phyloP scores from a whole-genome alignment of 2,113 vertebrate genomes.

The Triplophysa siluroides region DNA sequence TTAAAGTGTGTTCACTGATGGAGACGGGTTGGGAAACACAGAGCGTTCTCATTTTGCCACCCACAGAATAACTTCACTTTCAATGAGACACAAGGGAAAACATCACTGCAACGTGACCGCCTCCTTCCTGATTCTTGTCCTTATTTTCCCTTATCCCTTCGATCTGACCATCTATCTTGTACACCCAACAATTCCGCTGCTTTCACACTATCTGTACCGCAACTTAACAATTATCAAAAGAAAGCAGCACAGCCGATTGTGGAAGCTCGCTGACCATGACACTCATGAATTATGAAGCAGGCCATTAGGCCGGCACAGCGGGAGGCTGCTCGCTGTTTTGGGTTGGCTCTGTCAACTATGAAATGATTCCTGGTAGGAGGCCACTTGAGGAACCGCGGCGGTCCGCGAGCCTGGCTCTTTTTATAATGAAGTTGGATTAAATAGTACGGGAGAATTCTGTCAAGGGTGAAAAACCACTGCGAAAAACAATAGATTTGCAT shows the following conservation, averaged over 20 bases:
- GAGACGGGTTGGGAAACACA: too few species aligned
- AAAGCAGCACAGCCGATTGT: slow-evolving; percentile 23
- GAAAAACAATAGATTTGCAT: slow-evolving; percentile 43
- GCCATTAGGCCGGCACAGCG: slow-evolving; percentile 39
- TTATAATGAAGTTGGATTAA: slow-evolving; percentile 51
- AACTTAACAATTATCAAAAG: slow-evolving; percentile 48
- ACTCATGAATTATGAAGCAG: slow-evolving; percentile 53
- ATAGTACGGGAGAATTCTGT: slow-evolving; percentile 44
- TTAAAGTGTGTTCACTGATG: too few species aligned
- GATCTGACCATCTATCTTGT: background rate
- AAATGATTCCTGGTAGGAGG: slow-evolving; percentile 51
- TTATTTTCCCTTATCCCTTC: background rate
- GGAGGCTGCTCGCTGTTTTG: slow-evolving; percentile 43
- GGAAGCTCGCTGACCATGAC: slow-evolving; percentile 46
- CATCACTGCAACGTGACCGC: too few species aligned
- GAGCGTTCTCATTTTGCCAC: too few species aligned
- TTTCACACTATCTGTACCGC: slow-evolving; percentile 28
- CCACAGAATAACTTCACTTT: too few species aligned
- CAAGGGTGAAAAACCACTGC: slow-evolving; percentile 31
- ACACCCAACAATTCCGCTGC: background rate
- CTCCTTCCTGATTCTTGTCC: background rate
- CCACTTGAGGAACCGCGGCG: slow-evolving; percentile 39
- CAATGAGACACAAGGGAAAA: too few species aligned
- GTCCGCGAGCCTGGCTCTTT: slow-evolving; percentile 21
- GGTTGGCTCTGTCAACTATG: slow-evolving; percentile 41